Evolutionary conservation across 2,888 invertebrate genomes (phyloP).

Genomic region (Lepidocyrtinus sp.): DNA sequence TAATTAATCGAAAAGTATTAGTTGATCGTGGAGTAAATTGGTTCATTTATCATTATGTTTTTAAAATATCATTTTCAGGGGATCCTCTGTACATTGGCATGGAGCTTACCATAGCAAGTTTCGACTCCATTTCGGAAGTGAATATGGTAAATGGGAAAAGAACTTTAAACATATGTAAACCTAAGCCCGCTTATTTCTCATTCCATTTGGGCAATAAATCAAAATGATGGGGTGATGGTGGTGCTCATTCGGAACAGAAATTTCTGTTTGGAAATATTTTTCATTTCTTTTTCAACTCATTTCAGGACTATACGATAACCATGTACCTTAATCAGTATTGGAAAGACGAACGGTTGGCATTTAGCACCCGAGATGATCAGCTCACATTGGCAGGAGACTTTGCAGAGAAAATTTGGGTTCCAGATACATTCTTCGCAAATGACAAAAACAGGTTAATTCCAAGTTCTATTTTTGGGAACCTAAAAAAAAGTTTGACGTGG

Average conservation of each 20-base stretch:
- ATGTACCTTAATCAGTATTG: slow-evolving; percentile 99
- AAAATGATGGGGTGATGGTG: neutral
- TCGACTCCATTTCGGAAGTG: slow-evolving; percentile 99
- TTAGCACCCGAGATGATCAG: slow-evolving; percentile 87
- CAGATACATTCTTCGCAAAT: slow-evolving; percentile 99
- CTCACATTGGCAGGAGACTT: slow-evolving; percentile 97
- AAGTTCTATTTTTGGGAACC: neutral
- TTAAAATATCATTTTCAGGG: too few species aligned
- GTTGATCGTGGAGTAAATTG: neutral
- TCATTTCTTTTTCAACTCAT: neutral
- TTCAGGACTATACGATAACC: slow-evolving; percentile 97
- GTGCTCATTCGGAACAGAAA: too few species aligned
- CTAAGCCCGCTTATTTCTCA: neutral
- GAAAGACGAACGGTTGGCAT: slow-evolving; percentile 96
- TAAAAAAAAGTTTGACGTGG: too few species aligned
- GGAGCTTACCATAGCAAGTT: slow-evolving; percentile 98
- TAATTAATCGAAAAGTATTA: neutral
- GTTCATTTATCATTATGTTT: neutral
- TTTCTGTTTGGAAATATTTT: too few species aligned
- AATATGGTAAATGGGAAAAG: slow-evolving; percentile 99
- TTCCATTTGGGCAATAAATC: neutral
- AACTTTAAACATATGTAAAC: neutral
- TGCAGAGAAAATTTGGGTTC: slow-evolving; percentile 99
- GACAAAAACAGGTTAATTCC: slow-evolving; percentile 90
- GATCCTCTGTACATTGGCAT: slow-evolving; percentile 94